Conservation (phyloP, 2,888 invertebrate genomes). For the Druceiella hillmani region DNA sequence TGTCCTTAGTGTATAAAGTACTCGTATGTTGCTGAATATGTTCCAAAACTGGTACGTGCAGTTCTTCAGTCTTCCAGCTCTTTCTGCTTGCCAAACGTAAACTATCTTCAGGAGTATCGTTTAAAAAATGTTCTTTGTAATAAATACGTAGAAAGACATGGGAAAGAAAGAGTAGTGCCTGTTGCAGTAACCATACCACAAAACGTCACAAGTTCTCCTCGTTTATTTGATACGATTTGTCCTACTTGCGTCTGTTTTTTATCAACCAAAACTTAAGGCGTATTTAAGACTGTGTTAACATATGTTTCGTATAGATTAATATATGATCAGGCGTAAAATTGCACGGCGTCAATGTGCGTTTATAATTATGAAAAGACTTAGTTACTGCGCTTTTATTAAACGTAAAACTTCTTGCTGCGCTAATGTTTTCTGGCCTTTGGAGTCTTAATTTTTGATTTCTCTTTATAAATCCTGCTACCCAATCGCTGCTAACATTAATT, state of each 20-base stretch:
- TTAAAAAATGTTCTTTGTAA: conserved; percentile 13
- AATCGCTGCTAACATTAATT: conserved; percentile 22
- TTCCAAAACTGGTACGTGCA: conserved; percentile 18
- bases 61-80: conserved; percentile 18
- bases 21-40: no score
- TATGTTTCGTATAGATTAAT: conserved; percentile 18
- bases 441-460: conserved; percentile 22
- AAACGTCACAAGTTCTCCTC: conserved; percentile 20
- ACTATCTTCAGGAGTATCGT: conserved; percentile 13
- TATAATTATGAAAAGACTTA: conserved; percentile 19
- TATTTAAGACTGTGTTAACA: conserved; percentile 15
- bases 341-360: conserved; percentile 17
- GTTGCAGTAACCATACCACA: conserved; percentile 17
- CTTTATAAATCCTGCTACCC: conserved; percentile 22
- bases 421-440: conserved; percentile 24
- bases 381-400: conserved; percentile 24
- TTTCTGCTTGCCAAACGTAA: conserved; percentile 20
- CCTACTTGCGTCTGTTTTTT: conserved; percentile 17
- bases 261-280: conserved; percentile 20
- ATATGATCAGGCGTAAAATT: conserved; percentile 23
- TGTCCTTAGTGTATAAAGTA: no score
- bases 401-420: conserved; percentile 24
- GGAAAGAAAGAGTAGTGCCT: conserved; percentile 14
- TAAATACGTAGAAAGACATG: conserved; percentile 19
- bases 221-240: conserved; percentile 21